Percentiles rank a stretch among this genome's conserved stretches.
Conservation (phyloP, 2,113 vertebrate species). For the Nesoenas mayeri region DNA sequence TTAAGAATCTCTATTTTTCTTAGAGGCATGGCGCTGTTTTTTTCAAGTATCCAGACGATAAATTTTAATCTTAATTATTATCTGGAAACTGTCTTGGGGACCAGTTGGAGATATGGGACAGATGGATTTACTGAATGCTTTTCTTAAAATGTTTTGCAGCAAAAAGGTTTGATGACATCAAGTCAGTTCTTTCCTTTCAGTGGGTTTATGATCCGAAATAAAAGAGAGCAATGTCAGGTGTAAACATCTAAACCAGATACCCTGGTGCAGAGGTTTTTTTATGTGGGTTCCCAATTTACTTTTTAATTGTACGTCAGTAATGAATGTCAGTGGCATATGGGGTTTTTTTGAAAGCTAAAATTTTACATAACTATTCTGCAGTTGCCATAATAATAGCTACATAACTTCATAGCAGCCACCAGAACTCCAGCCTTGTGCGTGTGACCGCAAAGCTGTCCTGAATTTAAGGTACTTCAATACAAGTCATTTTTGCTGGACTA, state of each 20-base stretch:
- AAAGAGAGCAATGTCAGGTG: neutral
- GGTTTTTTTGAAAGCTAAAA: neutral
- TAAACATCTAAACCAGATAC: neutral
- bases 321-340: neutral
- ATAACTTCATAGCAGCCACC: neutral
- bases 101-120: neutral
- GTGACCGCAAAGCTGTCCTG: neutral
- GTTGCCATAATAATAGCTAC: neutral
- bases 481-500: neutral
- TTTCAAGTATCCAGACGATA: neutral
- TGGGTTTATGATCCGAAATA: neutral
- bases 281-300: accelerated
- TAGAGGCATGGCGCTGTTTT: neutral
- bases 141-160: neutral
- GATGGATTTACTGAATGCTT: neutral
- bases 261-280: neutral
- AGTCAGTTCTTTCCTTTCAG: neutral
- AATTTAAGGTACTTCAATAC: neutral
- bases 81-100: neutral
- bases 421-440: neutral
- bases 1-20: neutral
- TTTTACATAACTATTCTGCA: neutral
- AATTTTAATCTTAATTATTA: neutral
- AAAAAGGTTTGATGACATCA: neutral
- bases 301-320: neutral